Percentiles rank a stretch among this genome's conserved stretches.
phyloP scores from a whole-genome alignment of 2,113 vertebrate species.

The Macrotus californicus region DNA sequence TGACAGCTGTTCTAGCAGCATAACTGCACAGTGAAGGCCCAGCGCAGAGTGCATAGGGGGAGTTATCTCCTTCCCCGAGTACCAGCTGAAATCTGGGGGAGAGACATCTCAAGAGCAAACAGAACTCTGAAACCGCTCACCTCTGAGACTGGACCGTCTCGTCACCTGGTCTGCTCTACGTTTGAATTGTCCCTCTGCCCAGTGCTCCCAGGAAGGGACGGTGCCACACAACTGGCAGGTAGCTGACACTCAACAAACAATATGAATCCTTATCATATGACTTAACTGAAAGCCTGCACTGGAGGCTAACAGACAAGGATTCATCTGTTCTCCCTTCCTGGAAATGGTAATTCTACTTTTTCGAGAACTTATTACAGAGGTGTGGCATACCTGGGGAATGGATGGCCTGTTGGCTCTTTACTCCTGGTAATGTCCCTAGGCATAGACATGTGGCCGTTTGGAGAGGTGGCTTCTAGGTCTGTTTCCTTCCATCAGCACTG shows the following conservation, averaged over 20 bases:
- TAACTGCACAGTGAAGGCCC: background rate
- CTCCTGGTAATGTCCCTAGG: background rate
- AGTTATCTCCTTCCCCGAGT: background rate
- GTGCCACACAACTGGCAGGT: slow-evolving; percentile 8
- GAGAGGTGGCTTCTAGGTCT: background rate
- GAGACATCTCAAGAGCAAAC: background rate
- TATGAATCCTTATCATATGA: slow-evolving; percentile 63
- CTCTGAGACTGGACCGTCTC: background rate
- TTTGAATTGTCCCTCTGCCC: slow-evolving; percentile 6
- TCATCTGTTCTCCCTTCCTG: slow-evolving; percentile 31
- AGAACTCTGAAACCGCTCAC: background rate
- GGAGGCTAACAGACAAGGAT: slow-evolving; percentile 40
- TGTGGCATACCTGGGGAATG: background rate
- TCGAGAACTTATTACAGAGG: background rate
- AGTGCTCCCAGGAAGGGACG: background rate
- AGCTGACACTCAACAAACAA: slow-evolving; percentile 57
- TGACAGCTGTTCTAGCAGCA: background rate
- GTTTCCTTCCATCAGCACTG: background rate
- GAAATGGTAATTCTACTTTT: background rate
- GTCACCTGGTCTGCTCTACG: background rate
- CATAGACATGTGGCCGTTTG: background rate
- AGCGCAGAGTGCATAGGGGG: background rate
- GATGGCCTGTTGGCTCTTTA: background rate
- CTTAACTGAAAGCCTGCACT: slow-evolving; percentile 22
- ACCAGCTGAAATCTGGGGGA: background rate